phyloP scores from a whole-genome alignment of 2,888 invertebrate species.

The Sesia bembeciformis region DNA sequence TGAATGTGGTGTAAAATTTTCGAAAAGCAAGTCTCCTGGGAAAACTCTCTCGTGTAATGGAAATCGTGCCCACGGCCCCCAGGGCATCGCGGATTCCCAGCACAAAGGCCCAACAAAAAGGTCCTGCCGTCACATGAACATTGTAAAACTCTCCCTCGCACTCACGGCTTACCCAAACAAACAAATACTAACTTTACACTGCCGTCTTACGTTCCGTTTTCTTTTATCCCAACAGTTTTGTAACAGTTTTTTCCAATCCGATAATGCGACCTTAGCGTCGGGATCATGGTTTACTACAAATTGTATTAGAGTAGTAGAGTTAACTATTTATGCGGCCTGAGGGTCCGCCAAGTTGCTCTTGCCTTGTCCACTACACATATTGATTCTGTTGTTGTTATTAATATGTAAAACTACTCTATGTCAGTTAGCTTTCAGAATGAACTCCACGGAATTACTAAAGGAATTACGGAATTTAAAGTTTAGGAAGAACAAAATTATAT shows the following conservation, averaged over 20 bases:
- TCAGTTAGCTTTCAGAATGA: too few species aligned
- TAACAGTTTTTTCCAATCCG: constrained; percentile 72
- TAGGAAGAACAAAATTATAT: too few species aligned
- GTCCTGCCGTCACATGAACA: constrained; percentile 70
- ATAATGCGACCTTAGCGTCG: constrained; percentile 72
- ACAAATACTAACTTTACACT: constrained; percentile 38
- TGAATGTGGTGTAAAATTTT: constrained; percentile 42
- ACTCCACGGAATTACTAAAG: too few species aligned
- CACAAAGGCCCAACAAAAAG: constrained; percentile 71
- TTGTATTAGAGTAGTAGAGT: constrained; percentile 72
- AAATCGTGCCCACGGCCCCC: constrained; percentile 62
- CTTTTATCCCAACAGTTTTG: constrained; percentile 29
- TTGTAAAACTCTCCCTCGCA: constrained; percentile 66
- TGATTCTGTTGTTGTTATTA: too few species aligned
- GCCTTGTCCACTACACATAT: background rate
- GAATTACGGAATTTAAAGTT: too few species aligned
- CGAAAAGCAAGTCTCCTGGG: constrained; percentile 43
- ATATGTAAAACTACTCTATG: too few species aligned
- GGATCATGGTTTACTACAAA: constrained; percentile 75
- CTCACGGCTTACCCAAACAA: constrained; percentile 33
- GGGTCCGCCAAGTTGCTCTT: constrained; percentile 1
- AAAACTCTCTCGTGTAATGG: constrained; percentile 68
- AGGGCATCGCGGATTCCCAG: constrained; percentile 62
- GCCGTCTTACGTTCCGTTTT: constrained; percentile 35
- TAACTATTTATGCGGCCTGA: constrained; percentile 62